phyloP scores from a whole-genome alignment of 2,888 invertebrate genomes.

The Marasmarcha lunaedactyla region DNA sequence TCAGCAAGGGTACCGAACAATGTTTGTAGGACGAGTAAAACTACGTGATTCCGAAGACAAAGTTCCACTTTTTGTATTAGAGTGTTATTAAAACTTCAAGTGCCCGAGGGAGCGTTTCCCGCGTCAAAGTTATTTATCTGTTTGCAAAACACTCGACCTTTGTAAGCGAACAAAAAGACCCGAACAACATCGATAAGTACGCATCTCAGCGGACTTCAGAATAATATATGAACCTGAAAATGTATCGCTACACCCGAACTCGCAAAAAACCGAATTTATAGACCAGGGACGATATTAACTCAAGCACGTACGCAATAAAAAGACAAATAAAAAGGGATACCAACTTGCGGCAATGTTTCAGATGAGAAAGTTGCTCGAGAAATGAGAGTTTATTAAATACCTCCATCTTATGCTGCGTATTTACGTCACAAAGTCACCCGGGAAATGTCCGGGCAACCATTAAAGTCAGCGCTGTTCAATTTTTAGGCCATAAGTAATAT shows the following conservation, averaged over 20 bases:
- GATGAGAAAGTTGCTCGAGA: background rate
- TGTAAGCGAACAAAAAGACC: background rate
- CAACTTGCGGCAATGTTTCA: background rate
- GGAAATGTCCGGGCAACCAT: background rate
- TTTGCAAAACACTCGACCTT: no score
- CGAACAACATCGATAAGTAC: background rate
- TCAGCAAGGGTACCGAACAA: no score
- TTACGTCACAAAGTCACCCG: background rate
- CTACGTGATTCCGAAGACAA: no score
- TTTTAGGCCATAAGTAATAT: no score
- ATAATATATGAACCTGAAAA: background rate
- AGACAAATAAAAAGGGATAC: conserved; percentile 1
- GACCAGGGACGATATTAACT: background rate
- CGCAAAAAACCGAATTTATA: background rate
- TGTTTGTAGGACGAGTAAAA: no score
- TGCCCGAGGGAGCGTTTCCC: no score
- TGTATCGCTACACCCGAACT: background rate
- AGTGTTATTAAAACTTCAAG: no score
- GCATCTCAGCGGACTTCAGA: background rate
- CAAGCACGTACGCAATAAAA: conserved; percentile 1
- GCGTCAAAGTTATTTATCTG: no score
- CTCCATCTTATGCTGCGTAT: background rate
- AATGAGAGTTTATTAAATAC: conserved; percentile 1
- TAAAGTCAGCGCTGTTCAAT: no score
- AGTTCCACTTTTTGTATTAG: no score